Evolutionary conservation across 2,888 invertebrate species (phyloP).

Genomic region (Macaria notata): DNA sequence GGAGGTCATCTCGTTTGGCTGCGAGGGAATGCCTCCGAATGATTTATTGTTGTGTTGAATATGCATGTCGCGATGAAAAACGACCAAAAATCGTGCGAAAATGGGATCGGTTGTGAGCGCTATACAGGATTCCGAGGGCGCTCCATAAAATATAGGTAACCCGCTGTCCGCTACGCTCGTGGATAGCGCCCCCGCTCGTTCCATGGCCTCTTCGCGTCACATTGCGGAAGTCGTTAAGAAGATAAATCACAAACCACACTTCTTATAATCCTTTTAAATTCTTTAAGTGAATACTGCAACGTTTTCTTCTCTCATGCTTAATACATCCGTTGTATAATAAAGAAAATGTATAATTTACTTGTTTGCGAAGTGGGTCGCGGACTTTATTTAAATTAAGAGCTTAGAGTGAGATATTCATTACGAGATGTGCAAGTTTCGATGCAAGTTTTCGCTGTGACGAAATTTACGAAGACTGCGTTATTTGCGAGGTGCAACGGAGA

Average conservation of each 20-base stretch:
- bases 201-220: constrained; percentile 50
- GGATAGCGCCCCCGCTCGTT: constrained; percentile 25
- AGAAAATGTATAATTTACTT: background rate
- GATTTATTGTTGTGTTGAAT: constrained; percentile 80
- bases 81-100: constrained; percentile 64
- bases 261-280: constrained; percentile 66
- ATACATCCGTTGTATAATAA: constrained; percentile 18
- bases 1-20: constrained; percentile 71
- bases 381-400: constrained; percentile 28
- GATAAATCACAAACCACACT: constrained; percentile 68
- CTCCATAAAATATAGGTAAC: constrained; percentile 8
- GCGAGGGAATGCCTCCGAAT: constrained; percentile 64
- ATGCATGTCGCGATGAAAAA: constrained; percentile 81
- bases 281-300: constrained; percentile 51
- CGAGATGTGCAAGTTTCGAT: constrained; percentile 46
- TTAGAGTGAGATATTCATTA: constrained; percentile 29
- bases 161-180: constrained; percentile 26
- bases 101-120: constrained; percentile 39
- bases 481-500: constrained; percentile 56
- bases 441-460: constrained; percentile 46
- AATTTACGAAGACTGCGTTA: constrained; percentile 59
- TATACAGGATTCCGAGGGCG: constrained; percentile 6
- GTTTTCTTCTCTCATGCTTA: constrained; percentile 41
- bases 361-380: constrained; percentile 18
- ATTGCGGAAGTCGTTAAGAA: constrained; percentile 72